A percentile compares a stretch with the other conserved stretches of the same genome.
Conservation (phyloP, 2,888 invertebrate species). For the Amblyjoppa proteus region DNA sequence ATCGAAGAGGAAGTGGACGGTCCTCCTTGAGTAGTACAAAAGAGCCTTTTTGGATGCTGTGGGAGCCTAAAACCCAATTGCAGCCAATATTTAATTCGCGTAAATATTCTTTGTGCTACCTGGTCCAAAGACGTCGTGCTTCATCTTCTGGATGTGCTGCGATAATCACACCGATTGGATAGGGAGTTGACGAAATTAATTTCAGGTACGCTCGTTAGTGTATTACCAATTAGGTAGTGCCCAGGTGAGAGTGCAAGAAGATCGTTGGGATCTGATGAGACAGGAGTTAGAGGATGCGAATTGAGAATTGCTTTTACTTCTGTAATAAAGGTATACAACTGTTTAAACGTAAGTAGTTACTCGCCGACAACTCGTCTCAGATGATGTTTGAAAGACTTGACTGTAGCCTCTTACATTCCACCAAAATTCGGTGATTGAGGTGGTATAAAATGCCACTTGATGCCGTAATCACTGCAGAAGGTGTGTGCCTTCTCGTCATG, state of each 20-base stretch:
- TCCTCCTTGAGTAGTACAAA: conserved; percentile 29
- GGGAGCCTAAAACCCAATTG: background rate
- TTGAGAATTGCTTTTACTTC: conserved; percentile 64
- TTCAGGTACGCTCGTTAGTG: conserved; percentile 45
- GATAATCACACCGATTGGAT: conserved; percentile 57
- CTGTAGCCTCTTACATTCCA: conserved; percentile 74
- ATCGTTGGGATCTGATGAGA: conserved; percentile 61
- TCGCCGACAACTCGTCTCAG: conserved; percentile 64
- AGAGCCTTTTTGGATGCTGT: conserved; percentile 1
- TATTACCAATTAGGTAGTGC: conserved; percentile 66
- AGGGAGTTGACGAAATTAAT: conserved; percentile 19
- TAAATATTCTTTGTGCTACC: conserved; percentile 60
- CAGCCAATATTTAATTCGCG: background rate
- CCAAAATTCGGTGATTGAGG: conserved; percentile 72
- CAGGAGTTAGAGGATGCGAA: conserved; percentile 60
- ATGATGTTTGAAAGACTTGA: conserved; percentile 71
- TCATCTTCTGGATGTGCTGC: conserved; percentile 63
- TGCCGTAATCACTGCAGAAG: conserved; percentile 50
- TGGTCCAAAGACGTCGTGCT: conserved; percentile 56
- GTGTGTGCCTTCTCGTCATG: background rate
- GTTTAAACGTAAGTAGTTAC: conserved; percentile 66
- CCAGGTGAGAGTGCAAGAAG: conserved; percentile 42
- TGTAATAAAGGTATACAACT: conserved; percentile 63
- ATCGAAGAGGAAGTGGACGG: background rate
- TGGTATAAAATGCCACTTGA: conserved; percentile 73